Base-by-base conservation (phyloP, 2,113 vertebrate species). In the Cyrtonyx montezumae region DNA sequence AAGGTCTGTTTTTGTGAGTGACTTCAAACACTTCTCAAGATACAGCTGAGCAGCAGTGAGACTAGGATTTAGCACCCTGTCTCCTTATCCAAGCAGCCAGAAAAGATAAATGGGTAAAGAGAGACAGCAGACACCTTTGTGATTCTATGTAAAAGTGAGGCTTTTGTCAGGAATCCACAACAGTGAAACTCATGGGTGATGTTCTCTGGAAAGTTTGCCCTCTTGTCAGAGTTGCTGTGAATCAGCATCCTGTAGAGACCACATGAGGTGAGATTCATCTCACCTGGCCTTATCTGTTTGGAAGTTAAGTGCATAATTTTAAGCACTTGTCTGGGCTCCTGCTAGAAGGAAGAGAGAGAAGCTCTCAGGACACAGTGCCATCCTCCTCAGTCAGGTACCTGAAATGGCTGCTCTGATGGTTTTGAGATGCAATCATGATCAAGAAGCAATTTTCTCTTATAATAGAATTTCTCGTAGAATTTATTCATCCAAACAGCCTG, bases 401-500 rank as follows among this genome's bases (percentile, higher is more conserved):
- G 25, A 40, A 34, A 6, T 13, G 9, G 4, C 18, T 59, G 36
- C 8, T 49, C 66, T 23, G 9, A 18, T 58, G 34, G 34, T 62
- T 85, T 87, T 70, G 40, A 77, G 51, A 40, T 59, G 14, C 13
- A 34, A 49, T 58, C 28, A 48, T 23, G 49, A 46, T 32, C 28
- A 76, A 70, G 67, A 61, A 73, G 36, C 42, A 8, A 66, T 22
- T 53, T 77, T 71, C 22, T 28, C 25, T 43, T 28, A 25, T 42
- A 86, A 90, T 42, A 40, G 0, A 88, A 43, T 40, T 91, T 77
- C 3, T 75, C 3, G 13, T 63, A 78, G 42, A 78, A 59, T 69
- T 68, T 78, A 6, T 79, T 94, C 58, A 53, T 76, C n/a, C 68
- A 30, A 75, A 30, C 21, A 59, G 45, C 45, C 67, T 90, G 21